Conservation (phyloP, 2,888 invertebrate species). For the Lepeophtheirus nordmannii region DNA sequence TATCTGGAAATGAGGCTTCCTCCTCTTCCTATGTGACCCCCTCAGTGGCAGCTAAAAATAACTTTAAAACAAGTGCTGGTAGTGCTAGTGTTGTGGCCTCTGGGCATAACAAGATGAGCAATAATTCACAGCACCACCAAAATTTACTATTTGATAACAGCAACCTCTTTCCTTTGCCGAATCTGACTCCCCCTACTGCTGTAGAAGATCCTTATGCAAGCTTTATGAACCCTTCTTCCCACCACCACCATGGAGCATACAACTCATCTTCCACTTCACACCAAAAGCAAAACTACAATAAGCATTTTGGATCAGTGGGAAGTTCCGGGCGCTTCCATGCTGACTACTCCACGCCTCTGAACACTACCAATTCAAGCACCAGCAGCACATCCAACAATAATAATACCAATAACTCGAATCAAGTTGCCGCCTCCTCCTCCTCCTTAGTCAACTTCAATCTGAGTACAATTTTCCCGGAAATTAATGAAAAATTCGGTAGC, state of each 20-base stretch:
- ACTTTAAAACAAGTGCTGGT: neutral
- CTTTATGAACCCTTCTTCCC: neutral
- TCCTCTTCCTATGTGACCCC: neutral
- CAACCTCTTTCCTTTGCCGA: neutral
- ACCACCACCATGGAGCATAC: neutral
- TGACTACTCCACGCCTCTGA: neutral
- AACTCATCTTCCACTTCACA: neutral
- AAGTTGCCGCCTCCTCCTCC: neutral
- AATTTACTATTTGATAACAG: neutral
- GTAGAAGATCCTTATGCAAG: slow-evolving; percentile 1
- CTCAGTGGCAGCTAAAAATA: neutral
- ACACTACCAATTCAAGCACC: neutral
- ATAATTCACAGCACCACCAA: neutral
- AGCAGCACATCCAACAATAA: neutral
- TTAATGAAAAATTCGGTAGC: slow-evolving; percentile 32
- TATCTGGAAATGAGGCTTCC: neutral
- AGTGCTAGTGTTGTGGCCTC: neutral
- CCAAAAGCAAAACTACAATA: no score
- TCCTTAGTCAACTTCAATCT: slow-evolving; percentile 58
- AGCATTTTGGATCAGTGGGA: neutral
- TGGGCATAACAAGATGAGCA: neutral
- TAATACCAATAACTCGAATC: neutral
- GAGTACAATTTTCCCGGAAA: slow-evolving; percentile 68
- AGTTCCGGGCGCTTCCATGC: neutral
- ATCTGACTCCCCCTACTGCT: neutral